A percentile compares a stretch with the other conserved stretches of the same genome.
Evolutionary conservation across 2,888 invertebrate species (phyloP).

Genomic region (Drosophila buzzatii): DNA sequence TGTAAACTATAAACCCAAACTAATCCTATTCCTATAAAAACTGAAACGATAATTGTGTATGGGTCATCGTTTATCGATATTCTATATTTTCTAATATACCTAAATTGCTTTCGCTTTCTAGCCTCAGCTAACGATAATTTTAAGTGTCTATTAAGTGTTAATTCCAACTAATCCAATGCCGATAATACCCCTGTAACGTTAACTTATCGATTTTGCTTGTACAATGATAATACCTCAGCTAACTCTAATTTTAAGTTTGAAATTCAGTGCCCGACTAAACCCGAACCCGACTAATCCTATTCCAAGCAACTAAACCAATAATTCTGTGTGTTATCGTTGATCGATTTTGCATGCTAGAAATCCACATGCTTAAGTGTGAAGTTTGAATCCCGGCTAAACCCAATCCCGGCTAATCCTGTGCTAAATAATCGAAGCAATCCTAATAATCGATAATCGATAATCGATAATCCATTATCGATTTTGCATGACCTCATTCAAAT

Average conservation of each 20-base stretch:
- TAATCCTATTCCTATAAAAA: not conserved
- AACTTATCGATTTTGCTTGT: not conserved
- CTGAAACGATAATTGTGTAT: not conserved
- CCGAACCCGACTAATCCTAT: not conserved
- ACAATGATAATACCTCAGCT: not conserved
- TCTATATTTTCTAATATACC: not conserved
- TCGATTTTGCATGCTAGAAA: not conserved
- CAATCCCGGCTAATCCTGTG: not conserved
- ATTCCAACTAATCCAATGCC: not conserved
- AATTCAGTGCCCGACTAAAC: not conserved
- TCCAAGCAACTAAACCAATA: not conserved
- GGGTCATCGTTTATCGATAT: not conserved
- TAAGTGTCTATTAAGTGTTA: not conserved
- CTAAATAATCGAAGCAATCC: not conserved
- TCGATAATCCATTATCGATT: not conserved
- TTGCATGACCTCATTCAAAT: constrained; percentile 8
- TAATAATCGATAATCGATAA: not conserved
- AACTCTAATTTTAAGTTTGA: not conserved
- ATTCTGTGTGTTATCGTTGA: constrained; percentile 1
- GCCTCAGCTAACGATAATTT: not conserved
- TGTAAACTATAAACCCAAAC: not conserved
- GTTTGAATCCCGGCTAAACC: not conserved
- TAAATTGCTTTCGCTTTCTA: not conserved
- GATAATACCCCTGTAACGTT: not conserved
- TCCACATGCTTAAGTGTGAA: not conserved